Evolutionary conservation across 2,888 invertebrate species (phyloP), one percentile per base, ranked within the genome.

Genomic region (Eristalis arbustorum): DNA sequence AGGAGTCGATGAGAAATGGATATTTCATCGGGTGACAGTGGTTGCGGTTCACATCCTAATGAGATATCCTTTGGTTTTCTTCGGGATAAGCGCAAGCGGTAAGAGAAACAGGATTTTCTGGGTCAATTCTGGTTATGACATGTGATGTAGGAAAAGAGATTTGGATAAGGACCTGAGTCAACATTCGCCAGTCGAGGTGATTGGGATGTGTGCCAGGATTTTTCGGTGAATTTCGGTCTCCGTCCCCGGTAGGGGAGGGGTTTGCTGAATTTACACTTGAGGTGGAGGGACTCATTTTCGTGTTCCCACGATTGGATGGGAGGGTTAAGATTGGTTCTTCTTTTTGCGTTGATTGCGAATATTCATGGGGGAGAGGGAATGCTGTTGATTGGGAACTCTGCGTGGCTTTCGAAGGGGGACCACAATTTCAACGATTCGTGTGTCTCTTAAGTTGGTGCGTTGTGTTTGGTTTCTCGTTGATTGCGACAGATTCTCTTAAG

Each of bases 1-100:
- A 74, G 74, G 83, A 80, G 77, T 81, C 69, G 77, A 73, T 82
- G 76, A 64, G 73, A 78, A 81, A 87, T 78, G 63, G 87, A 79
- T 87, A 78, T 72, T 69, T 59, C 59, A 78, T 75, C 78, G 81
- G 63, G 57, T 64, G 57, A 62, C 67, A 40, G n/a, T 14, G n/a
- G 64, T 57, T 64, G 66, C 77, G 74, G 69, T 56, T 71, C 57
- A 78, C 77, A 74, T 87, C 82, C 82, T 82, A 87, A 87, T 82
- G 81, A 74, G 85, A 78, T 87, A 77, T 87, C 72, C 81, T 76
- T 72, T 64, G 40, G 42, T 73, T 73, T 63, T 80, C 72, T 84
- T 49, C 49, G 64, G 64, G 62, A 75, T 13, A 3, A 22, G 64
- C 56, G 22, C 8, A 3, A 22, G 64, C 56, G 22, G 31, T 57